phyloP scores from a whole-genome alignment of 2,888 invertebrate genomes.

The Cybosia mesomella region DNA sequence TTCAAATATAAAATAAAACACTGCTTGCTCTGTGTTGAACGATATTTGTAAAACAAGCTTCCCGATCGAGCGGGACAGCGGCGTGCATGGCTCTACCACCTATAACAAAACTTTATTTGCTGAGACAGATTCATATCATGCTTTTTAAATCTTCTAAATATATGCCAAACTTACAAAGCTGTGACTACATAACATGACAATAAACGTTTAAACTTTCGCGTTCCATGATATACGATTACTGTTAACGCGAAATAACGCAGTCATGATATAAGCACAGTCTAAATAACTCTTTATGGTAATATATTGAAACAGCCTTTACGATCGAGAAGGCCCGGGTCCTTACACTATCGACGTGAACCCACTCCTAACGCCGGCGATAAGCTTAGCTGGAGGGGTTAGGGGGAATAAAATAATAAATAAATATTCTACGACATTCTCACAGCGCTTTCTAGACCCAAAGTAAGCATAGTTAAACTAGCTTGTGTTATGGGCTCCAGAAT shows the following conservation, averaged over 20 bases:
- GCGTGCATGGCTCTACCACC: background rate
- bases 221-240: background rate
- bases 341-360: too few species aligned
- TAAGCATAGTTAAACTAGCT: too few species aligned
- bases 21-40: background rate
- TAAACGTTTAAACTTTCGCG: background rate
- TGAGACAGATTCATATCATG: constrained; percentile 3
- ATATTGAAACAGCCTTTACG: too few species aligned
- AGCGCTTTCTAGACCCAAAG: too few species aligned
- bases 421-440: too few species aligned
- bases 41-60: background rate
- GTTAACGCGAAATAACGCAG: background rate
- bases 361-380: too few species aligned
- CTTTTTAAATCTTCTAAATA: background rate
- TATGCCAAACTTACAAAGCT: background rate
- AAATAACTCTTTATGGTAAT: background rate
- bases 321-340: too few species aligned
- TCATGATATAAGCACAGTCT: background rate
- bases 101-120: background rate
- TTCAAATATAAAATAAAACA: background rate
- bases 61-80: background rate
- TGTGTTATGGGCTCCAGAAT: too few species aligned
- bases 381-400: too few species aligned
- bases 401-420: too few species aligned
- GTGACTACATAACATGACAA: background rate